Percentiles rank a stretch among this genome's conserved stretches.
These are phyloP conservation scores for Caenorhabditis remanei DNA, from an alignment of 1,140 invertebrate genomes.

Conservation along the genomic window DNA sequence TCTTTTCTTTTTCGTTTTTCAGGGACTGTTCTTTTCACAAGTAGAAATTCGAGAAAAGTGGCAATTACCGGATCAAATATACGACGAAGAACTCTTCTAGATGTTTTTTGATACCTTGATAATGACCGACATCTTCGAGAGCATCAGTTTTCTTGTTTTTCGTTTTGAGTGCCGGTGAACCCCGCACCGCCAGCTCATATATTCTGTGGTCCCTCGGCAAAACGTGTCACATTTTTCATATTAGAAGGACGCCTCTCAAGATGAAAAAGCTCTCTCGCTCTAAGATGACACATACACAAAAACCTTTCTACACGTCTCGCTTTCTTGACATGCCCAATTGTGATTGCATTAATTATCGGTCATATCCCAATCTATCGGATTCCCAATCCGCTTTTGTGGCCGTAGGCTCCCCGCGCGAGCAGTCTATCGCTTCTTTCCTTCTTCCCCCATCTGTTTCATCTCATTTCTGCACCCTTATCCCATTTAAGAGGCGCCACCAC, in stretches of 20 bases:
- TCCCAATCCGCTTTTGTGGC: conserved; percentile 19
- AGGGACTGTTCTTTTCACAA: too few species aligned
- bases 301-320: conserved; percentile 47
- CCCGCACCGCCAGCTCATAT: neutral
- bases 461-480: conserved; percentile 30
- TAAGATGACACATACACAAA: conserved; percentile 38
- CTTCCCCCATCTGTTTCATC: neutral
- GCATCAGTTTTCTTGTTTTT: conserved; percentile 52
- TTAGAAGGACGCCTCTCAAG: conserved; percentile 40
- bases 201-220: conserved; percentile 46
- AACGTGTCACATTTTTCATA: conserved; percentile 53
- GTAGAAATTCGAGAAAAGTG: too few species aligned
- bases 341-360: conserved; percentile 56
- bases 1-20: too few species aligned
- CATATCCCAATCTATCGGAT: conserved; percentile 24
- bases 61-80: too few species aligned
- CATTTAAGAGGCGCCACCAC: conserved; percentile 21
- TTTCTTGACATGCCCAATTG: conserved; percentile 49
- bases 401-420: neutral
- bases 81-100: too few species aligned
- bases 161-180: conserved; percentile 35
- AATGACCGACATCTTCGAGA: neutral
- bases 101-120: conserved; percentile 44
- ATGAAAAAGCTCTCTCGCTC: conserved; percentile 41
- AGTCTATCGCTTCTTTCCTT: neutral